A percentile compares a stretch with the other conserved stretches of the same genome.
Evolutionary conservation across 2,797 vertebrate species (phyloP).

Genomic region (Siniperca obscura): DNA sequence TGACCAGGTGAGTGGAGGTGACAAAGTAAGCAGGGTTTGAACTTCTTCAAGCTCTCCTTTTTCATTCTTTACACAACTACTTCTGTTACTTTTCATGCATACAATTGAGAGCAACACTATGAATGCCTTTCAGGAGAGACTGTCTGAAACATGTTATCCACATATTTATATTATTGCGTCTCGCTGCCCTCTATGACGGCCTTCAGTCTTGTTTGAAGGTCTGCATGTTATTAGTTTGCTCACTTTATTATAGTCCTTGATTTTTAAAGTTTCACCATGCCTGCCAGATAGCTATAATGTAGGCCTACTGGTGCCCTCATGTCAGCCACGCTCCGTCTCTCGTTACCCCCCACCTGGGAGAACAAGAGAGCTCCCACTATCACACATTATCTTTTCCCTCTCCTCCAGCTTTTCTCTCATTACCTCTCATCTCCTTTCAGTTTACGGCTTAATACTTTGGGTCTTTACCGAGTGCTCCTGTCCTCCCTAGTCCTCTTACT

Average conservation of each 20-base stretch:
- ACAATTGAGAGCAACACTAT: neutral
- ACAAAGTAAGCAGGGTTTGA: neutral
- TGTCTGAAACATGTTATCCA: neutral
- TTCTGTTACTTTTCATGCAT: neutral
- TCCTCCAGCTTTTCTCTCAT: conserved; percentile 54
- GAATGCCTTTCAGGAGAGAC: neutral
- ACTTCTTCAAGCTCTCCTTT: too few species aligned
- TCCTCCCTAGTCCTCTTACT: conserved; percentile 34
- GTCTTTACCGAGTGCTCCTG: conserved; percentile 34
- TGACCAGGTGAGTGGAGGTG: too few species aligned
- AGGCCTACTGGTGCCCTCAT: conserved; percentile 1
- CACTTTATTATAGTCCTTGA: neutral
- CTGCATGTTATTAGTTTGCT: neutral
- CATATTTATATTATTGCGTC: neutral
- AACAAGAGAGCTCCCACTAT: conserved; percentile 28
- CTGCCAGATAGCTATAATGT: conserved; percentile 5
- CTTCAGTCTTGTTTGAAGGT: neutral
- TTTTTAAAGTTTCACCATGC: neutral
- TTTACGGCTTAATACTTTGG: conserved; percentile 47
- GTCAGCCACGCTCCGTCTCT: conserved; percentile 36
- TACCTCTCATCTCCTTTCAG: conserved; percentile 52
- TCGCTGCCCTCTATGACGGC: neutral
- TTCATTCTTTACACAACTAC: neutral
- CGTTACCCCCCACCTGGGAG: conserved; percentile 47
- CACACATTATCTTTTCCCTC: conserved; percentile 45